Evolutionary conservation across 2,888 invertebrate genomes (phyloP).

Genomic region (Agrilus biguttatus): DNA sequence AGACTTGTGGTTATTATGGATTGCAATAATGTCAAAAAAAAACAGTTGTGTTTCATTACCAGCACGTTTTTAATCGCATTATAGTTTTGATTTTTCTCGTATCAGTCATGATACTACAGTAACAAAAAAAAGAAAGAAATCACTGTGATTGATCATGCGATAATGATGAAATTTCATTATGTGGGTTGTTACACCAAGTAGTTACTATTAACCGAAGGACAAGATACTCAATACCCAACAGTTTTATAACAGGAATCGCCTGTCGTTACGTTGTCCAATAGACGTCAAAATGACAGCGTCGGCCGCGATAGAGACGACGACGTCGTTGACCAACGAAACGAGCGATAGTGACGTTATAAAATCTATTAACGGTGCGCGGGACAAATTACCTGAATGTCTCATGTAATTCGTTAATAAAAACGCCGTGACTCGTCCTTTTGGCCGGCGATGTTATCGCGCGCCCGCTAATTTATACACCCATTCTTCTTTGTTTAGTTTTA

Average conservation of each 20-base stretch:
- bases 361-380: constrained; percentile 20
- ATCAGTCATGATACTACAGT: no score
- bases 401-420: constrained; percentile 29
- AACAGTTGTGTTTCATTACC: no score
- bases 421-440: constrained; percentile 31
- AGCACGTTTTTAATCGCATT: no score
- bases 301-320: constrained; percentile 1
- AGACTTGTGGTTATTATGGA: no score
- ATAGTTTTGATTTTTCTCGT: no score
- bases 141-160: no score
- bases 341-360: constrained; percentile 15
- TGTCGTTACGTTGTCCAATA: not conserved
- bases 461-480: constrained; percentile 31
- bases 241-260: not conserved
- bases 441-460: constrained; percentile 27
- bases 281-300: constrained; percentile 1
- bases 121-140: no score
- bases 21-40: no score
- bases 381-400: constrained; percentile 27
- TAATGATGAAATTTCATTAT: no score
- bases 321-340: constrained; percentile 6
- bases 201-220: no score
- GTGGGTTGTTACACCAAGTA: no score
- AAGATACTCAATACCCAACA: not conserved
- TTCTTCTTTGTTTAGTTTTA: constrained; percentile 30